A percentile compares a stretch with the other conserved stretches of the same genome.
These are phyloP conservation scores for Camponotus floridanus DNA, from an alignment of 1,140 invertebrate species.

Conservation along the genomic window DNA sequence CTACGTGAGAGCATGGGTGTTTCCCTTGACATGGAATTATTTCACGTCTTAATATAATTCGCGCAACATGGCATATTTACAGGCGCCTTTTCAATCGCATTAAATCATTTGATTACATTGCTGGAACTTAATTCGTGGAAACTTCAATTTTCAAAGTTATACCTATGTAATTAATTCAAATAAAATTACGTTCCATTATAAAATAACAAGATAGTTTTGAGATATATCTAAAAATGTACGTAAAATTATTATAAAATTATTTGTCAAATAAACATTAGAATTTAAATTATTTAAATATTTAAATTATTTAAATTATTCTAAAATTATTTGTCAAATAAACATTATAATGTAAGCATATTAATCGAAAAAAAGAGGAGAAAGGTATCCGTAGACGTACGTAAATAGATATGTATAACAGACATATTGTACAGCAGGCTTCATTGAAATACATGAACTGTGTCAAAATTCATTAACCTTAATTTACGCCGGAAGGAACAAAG, in stretches of 20 bases:
- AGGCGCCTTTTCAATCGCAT: background rate
- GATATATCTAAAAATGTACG: background rate
- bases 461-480: constrained; percentile 53
- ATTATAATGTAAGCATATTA: background rate
- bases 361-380: too few species aligned
- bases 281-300: too few species aligned
- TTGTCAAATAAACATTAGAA: constrained; percentile 19
- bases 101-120: background rate
- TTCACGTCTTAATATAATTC: constrained; percentile 37
- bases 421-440: background rate
- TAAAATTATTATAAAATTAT: background rate
- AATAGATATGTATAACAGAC: background rate
- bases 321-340: constrained; percentile 11
- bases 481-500: constrained; percentile 28
- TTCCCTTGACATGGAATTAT: constrained; percentile 36
- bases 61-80: background rate
- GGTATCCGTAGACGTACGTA: too few species aligned
- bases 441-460: background rate
- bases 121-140: background rate
- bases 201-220: background rate
- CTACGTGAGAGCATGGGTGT: constrained; percentile 22
- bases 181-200: background rate
- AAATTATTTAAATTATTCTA: background rate
- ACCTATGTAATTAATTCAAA: background rate
- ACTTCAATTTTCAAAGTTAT: background rate